A percentile compares a stretch with the other conserved stretches of the same genome.
phyloP scores from a whole-genome alignment of 2,888 invertebrate species.

The Rotaria socialis region DNA sequence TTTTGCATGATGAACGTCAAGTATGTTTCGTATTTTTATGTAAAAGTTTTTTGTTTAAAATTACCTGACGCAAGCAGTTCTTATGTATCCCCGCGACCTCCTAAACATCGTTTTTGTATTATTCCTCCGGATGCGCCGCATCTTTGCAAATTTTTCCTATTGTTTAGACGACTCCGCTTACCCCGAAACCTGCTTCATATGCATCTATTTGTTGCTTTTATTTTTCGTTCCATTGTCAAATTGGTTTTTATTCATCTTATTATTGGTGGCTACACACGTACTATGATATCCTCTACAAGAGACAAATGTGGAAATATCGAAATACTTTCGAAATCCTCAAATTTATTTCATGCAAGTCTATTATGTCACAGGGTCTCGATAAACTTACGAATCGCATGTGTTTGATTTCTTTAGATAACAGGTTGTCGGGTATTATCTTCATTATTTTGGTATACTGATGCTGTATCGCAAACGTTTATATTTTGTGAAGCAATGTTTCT shows the following conservation, averaged over 20 bases:
- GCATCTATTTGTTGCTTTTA: slow-evolving; percentile 10
- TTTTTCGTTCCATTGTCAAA: slow-evolving; percentile 1
- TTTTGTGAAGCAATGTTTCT: slow-evolving; percentile 13
- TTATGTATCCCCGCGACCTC: not conserved
- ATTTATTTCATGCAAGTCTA: not conserved
- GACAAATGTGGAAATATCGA: not conserved
- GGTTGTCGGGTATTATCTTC: not conserved
- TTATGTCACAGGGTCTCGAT: too few relatives aligned
- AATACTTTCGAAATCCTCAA: not conserved
- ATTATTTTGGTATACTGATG: slow-evolving; percentile 1
- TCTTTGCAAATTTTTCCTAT: not conserved
- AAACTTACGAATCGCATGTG: too few relatives aligned
- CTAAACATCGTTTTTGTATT: not conserved
- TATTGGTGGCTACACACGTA: not conserved
- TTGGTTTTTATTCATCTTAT: slow-evolving; percentile 6
- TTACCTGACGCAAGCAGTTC: not conserved
- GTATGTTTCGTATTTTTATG: slow-evolving; percentile 8
- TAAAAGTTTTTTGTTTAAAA: not conserved
- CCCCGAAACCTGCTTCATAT: slow-evolving; percentile 13
- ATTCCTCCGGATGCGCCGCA: not conserved
- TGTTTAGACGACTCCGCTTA: slow-evolving; percentile 1
- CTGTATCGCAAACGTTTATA: not conserved
- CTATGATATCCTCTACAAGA: not conserved
- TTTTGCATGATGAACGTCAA: slow-evolving; percentile 3
- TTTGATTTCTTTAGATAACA: not conserved